Evolutionary conservation across 2,797 vertebrate species (phyloP).

Genomic region (Eremophila alpestris): DNA sequence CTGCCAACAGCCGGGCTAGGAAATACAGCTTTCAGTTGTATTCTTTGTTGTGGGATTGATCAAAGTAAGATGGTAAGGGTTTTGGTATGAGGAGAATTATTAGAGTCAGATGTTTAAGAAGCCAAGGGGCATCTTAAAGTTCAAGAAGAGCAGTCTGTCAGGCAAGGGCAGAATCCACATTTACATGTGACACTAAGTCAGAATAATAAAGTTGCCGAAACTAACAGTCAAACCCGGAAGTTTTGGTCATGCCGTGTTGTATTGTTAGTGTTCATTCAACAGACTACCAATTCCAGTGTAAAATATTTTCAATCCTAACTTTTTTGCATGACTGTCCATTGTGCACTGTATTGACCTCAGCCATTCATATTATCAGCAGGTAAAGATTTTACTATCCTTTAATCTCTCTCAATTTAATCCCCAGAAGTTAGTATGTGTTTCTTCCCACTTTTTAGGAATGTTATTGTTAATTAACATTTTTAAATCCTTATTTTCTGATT

Average conservation of each 20-base stretch:
- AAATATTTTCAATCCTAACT: background rate
- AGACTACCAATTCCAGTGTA: background rate
- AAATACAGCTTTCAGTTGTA: background rate
- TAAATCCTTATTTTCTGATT: background rate
- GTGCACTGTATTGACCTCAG: background rate
- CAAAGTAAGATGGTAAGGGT: background rate
- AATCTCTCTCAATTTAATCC: background rate
- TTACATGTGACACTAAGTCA: background rate
- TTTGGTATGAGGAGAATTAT: background rate
- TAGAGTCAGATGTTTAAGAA: background rate
- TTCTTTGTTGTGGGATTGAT: background rate
- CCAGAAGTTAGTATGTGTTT: background rate
- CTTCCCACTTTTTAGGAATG: background rate
- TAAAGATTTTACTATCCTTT: background rate
- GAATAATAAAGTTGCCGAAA: background rate
- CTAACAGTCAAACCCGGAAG: background rate
- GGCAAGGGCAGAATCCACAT: background rate
- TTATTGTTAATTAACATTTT: background rate
- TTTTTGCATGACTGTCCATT: background rate
- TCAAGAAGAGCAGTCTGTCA: background rate
- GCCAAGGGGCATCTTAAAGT: background rate
- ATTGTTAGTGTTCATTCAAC: background rate
- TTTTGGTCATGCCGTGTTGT: background rate
- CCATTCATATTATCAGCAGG: background rate
- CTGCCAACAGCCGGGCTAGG: background rate